A percentile compares a stretch with the other conserved stretches of the same genome.
Evolutionary conservation across 1,140 invertebrate species (phyloP).

Genomic region (Papilio polyxenes): DNA sequence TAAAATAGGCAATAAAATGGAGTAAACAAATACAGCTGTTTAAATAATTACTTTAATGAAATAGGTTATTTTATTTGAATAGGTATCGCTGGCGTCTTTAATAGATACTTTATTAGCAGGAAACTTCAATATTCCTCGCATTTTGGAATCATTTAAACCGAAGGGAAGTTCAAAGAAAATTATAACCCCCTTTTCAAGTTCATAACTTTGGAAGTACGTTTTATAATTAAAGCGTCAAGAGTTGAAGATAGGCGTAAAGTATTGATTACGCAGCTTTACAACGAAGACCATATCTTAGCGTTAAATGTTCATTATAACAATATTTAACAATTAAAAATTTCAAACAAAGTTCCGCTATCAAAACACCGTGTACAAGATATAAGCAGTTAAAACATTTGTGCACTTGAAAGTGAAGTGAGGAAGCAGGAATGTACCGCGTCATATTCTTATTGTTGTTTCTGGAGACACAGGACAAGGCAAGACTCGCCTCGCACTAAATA

Average conservation of each 20-base stretch:
- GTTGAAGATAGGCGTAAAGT: not conserved
- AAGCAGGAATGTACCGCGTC: slow-evolving; percentile 11
- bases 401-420: slow-evolving; percentile 8
- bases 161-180: slow-evolving; percentile 31
- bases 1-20: not conserved
- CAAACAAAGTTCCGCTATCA: not conserved
- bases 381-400: slow-evolving; percentile 1
- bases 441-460: slow-evolving; percentile 5
- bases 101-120: slow-evolving; percentile 16
- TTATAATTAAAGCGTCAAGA: slow-evolving; percentile 36
- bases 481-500: not conserved
- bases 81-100: not conserved
- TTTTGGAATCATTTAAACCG: slow-evolving; percentile 12
- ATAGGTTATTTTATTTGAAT: not conserved
- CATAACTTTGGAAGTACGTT: slow-evolving; percentile 36
- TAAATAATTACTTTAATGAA: not conserved
- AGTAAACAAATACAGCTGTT: not conserved
- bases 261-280: slow-evolving; percentile 28
- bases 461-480: not conserved
- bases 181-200: slow-evolving; percentile 37
- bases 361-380: not conserved
- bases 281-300: slow-evolving; percentile 1
- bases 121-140: slow-evolving; percentile 21
- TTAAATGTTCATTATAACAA: not conserved
- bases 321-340: not conserved